Base-by-base conservation (phyloP, 2,888 invertebrate species). In the Ametastegia equiseti region DNA sequence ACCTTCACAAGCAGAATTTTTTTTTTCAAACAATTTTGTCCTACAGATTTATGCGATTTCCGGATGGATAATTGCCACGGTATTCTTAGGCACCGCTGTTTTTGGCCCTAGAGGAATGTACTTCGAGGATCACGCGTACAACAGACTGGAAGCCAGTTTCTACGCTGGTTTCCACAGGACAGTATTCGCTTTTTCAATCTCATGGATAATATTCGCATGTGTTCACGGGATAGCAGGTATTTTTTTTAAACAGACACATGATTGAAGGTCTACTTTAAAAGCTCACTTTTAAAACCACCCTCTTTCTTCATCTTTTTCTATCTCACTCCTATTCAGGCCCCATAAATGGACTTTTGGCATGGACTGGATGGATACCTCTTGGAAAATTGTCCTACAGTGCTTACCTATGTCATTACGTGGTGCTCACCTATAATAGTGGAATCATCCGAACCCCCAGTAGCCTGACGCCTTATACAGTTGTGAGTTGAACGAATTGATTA, bases 181-280 rank as follows among this genome's bases (percentile, higher is more conserved):
- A 4, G 86, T 83, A 0, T 92, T 92, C 82, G 86, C 86, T 2
- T 36, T 91, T 0, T 86, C 87, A 13, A 63, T 92, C 1, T 86
- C 87, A 2, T 92, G 92, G 92, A 86, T 92, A 13, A 86, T 92
- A 30, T 92, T 96, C 73, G 94, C 94, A 0, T 95, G 95, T 84
- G 92, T 92, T 39, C 94, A 95, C 15, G 94, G 95, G 65, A 94
- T 95, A 89, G 95, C 94, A 88, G 94, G 95, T 94, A 89, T 91
- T n/a, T n/a, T n/a, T n/a, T n/a, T 86, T 13, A 4, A 19, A 30
- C 54, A 11, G n/a, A 33, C 19, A 1, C 2, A 39, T 69, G 19
- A 19, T 50, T 23, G 23, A 50, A 19, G 23, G 60, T 23, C 27
- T 45, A 6, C 19, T 27, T 1, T 33, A 33, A 2, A 50, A 13